These are phyloP conservation scores for Benitochromis conjunctus DNA, from an alignment of 2,113 vertebrate genomes.

Conservation along the genomic window DNA sequence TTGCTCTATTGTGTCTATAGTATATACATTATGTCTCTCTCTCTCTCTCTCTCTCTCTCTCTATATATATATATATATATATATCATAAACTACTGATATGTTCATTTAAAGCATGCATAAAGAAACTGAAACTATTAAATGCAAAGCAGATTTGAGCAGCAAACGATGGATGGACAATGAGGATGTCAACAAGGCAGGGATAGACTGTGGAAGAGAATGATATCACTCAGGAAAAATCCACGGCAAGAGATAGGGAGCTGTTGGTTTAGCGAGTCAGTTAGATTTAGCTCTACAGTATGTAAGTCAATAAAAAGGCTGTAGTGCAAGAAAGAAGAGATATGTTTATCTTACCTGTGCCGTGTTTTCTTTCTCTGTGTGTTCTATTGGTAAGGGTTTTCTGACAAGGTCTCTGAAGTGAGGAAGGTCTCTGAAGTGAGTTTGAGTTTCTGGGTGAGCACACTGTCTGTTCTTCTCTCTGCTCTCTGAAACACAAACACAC, in stretches of 20 bases:
- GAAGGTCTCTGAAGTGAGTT: conserved; percentile 78
- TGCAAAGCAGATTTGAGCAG: neutral
- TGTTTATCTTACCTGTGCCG: conserved; percentile 72
- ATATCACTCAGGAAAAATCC: conserved; percentile 35
- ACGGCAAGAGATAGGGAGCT: conserved; percentile 6
- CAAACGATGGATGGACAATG: neutral
- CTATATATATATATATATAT: neutral
- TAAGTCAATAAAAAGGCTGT: conserved; percentile 36
- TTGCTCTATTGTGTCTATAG: neutral
- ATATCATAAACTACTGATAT: neutral
- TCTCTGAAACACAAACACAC: conserved; percentile 66
- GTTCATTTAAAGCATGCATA: neutral
- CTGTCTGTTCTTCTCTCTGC: conserved; percentile 74
- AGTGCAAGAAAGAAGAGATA: conserved; percentile 16
- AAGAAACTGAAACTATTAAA: neutral
- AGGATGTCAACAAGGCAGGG: conserved; percentile 18
- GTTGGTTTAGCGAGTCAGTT: conserved; percentile 17
- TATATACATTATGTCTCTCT: neutral
- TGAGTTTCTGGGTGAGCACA: conserved; percentile 80
- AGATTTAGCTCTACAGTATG: conserved; percentile 18
- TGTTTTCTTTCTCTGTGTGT: conserved; percentile 77
- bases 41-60: neutral
- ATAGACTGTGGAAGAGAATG: conserved; percentile 24
- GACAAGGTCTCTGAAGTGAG: conserved; percentile 78
- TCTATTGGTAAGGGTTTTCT: conserved; percentile 75